Conservation (phyloP, 2,797 vertebrate genomes). For the Podarcis siculus region DNA sequence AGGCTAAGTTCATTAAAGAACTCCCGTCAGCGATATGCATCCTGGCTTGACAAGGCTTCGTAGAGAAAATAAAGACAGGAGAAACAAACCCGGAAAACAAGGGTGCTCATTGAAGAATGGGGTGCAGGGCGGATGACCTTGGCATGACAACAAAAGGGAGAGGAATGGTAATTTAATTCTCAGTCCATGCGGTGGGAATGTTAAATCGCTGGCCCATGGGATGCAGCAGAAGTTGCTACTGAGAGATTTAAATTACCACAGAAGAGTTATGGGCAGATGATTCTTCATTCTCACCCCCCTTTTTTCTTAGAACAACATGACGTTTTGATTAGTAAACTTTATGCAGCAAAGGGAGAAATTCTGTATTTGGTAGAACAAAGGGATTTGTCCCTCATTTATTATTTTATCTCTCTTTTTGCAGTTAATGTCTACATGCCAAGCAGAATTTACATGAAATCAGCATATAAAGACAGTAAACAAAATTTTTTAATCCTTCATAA, state of each 20-base stretch:
- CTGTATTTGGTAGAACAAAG: background rate
- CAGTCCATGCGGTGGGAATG: slow-evolving; percentile 11
- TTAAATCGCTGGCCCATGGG: slow-evolving; percentile 19
- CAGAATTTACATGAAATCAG: background rate
- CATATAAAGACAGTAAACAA: background rate
- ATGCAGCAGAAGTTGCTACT: background rate
- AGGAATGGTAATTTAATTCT: background rate
- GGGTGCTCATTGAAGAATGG: background rate
- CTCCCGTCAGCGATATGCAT: slow-evolving; percentile 22
- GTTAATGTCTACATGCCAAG: background rate
- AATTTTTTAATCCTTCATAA: background rate
- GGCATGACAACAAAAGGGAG: slow-evolving; percentile 10
- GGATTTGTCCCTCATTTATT: background rate
- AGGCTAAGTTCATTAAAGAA: slow-evolving; percentile 42
- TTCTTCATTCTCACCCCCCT: rapidly evolving
- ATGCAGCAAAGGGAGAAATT: rapidly evolving
- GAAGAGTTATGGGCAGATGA: background rate
- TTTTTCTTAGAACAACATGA: background rate
- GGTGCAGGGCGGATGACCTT: background rate
- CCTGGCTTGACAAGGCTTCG: background rate
- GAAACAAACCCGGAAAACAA: slow-evolving; percentile 7
- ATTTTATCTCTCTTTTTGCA: background rate
- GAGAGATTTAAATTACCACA: background rate
- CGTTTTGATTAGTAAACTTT: background rate
- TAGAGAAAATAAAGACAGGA: slow-evolving; percentile 1